These are phyloP conservation scores for Oxystoma pomonae DNA, from an alignment of 2,888 invertebrate genomes.

Conservation along the genomic window DNA sequence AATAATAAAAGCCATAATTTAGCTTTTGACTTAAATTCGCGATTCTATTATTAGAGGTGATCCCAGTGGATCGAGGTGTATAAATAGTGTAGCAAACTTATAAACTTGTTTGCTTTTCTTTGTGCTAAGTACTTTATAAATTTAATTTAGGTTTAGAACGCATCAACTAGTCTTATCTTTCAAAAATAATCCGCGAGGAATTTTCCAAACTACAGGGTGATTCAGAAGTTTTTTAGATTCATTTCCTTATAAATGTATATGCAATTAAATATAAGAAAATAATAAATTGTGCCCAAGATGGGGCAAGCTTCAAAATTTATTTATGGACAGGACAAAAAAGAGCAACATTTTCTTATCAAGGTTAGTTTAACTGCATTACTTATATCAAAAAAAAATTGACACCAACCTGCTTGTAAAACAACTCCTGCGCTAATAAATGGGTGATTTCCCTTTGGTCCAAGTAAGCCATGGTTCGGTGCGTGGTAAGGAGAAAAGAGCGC, in stretches of 20 bases:
- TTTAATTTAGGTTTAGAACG: too few species aligned
- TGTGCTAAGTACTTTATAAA: background rate
- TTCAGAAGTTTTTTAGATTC: too few species aligned
- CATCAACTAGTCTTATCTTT: background rate
- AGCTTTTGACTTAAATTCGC: background rate
- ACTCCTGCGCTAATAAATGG: conserved; percentile 79
- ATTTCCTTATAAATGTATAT: too few species aligned
- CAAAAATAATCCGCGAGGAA: too few species aligned
- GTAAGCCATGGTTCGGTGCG: conserved; percentile 39
- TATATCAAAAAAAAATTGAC: background rate
- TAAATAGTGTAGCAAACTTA: background rate
- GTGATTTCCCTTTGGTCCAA: conserved; percentile 84
- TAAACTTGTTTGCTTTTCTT: background rate
- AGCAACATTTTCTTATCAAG: background rate
- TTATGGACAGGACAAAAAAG: too few species aligned
- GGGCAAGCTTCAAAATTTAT: too few species aligned
- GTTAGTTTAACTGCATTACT: background rate
- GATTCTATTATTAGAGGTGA: background rate
- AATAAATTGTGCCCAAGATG: too few species aligned
- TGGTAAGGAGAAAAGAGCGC: conserved; percentile 13
- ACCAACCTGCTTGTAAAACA: conserved; percentile 67
- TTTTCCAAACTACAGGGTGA: too few species aligned
- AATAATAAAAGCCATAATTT: background rate
- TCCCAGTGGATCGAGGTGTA: background rate
- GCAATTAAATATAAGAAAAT: too few species aligned